These are phyloP conservation scores for Deilephila elpenor DNA, from an alignment of 2,888 invertebrate genomes.

Conservation along the genomic window DNA sequence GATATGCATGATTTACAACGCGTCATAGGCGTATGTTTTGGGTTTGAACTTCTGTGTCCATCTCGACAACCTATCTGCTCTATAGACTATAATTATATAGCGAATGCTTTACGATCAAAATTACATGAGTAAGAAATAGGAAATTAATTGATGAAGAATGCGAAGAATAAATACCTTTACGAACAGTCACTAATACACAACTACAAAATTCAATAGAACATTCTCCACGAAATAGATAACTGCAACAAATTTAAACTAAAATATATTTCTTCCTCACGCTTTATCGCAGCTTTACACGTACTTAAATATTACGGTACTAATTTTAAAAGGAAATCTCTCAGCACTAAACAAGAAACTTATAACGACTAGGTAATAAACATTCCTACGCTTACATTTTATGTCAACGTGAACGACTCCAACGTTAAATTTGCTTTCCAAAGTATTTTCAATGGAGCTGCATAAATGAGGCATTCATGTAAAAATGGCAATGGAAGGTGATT, in stretches of 20 bases:
- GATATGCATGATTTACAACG: no score
- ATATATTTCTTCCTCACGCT: slow-evolving; percentile 34
- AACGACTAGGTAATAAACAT: slow-evolving; percentile 48
- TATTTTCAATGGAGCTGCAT: not conserved
- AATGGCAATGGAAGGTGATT: slow-evolving; percentile 9
- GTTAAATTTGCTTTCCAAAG: slow-evolving; percentile 19
- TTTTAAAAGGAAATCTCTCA: slow-evolving; percentile 46
- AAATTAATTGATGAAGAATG: no score
- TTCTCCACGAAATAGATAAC: slow-evolving; percentile 29
- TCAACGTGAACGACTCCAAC: not conserved
- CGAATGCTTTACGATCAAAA: no score
- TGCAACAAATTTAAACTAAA: slow-evolving; percentile 32
- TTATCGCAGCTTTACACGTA: slow-evolving; percentile 38
- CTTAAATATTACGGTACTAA: slow-evolving; percentile 44
- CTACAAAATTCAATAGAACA: slow-evolving; percentile 28
- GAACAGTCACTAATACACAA: slow-evolving; percentile 24
- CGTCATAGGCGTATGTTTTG: no score
- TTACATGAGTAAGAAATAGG: no score
- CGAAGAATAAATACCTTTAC: not conserved
- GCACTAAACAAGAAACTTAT: slow-evolving; percentile 48
- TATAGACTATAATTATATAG: no score
- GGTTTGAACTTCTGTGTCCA: no score
- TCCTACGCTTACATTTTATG: slow-evolving; percentile 33
- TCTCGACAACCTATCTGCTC: no score
- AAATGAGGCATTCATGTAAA: slow-evolving; percentile 4